phyloP scores from a whole-genome alignment of 2,797 vertebrate genomes.

The Pantherophis vulpinus region DNA sequence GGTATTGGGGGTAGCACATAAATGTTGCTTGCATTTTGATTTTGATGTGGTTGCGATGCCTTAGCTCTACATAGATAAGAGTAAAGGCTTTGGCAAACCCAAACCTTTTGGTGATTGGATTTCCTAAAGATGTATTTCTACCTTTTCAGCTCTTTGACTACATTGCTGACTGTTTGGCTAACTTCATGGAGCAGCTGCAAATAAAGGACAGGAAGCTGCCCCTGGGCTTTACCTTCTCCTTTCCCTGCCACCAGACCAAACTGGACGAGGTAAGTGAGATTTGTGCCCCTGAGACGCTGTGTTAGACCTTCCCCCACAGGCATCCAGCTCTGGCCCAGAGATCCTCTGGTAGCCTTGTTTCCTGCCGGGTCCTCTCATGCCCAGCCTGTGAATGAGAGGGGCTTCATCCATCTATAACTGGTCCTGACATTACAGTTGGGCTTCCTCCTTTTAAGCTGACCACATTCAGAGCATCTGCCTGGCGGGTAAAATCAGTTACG shows the following conservation, averaged over 20 bases:
- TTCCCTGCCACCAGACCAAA: slow-evolving; percentile 90
- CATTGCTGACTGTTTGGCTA: slow-evolving; percentile 87
- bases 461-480: not conserved
- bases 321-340: not conserved
- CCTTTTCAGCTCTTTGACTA: slow-evolving; percentile 89
- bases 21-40: not conserved
- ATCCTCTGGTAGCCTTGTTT: not conserved
- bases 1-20: not conserved
- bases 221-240: slow-evolving; percentile 95
- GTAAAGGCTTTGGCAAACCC: not conserved
- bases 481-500: not conserved
- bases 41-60: not conserved
- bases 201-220: slow-evolving; percentile 94
- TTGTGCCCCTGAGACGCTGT: accelerated
- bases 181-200: slow-evolving; percentile 87
- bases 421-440: not conserved
- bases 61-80: not conserved
- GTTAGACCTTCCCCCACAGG: too few relatives aligned
- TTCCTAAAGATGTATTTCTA: not conserved
- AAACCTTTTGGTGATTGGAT: not conserved
- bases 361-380: not conserved
- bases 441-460: not conserved
- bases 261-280: slow-evolving; percentile 85
- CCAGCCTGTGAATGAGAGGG: not conserved
- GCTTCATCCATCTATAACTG: too few relatives aligned